Percentiles rank a stretch among this genome's conserved stretches.
Evolutionary conservation across 2,113 vertebrate genomes (phyloP).

Genomic region (Abramis brama): DNA sequence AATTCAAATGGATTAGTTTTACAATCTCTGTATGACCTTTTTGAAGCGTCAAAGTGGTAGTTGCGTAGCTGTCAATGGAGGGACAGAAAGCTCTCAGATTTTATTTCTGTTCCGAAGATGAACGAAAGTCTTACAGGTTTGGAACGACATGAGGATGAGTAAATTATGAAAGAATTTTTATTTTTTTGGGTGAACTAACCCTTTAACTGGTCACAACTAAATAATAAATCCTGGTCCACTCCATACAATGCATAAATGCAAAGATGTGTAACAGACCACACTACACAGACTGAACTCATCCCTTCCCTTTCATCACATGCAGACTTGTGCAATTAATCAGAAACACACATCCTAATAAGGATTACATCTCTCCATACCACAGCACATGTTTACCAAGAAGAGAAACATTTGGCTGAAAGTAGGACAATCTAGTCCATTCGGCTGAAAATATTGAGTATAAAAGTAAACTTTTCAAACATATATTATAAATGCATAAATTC

Average conservation of each 20-base stretch:
- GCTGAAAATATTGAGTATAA: background rate
- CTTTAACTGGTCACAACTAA: background rate
- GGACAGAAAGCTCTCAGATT: too few species aligned
- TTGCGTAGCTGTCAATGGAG: too few species aligned
- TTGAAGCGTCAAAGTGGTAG: too few species aligned
- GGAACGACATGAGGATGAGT: background rate
- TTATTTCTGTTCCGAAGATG: too few species aligned
- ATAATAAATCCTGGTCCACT: background rate
- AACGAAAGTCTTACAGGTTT: background rate
- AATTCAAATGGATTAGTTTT: too few species aligned
- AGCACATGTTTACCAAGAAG: background rate
- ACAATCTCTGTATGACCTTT: too few species aligned
- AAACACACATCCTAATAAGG: slow-evolving; percentile 11
- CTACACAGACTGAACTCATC: background rate
- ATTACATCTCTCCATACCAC: background rate
- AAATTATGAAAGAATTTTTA: background rate
- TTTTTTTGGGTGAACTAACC: too few species aligned
- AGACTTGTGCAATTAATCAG: background rate
- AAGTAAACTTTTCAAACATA: background rate
- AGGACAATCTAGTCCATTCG: background rate
- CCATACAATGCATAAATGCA: background rate
- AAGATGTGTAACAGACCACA: background rate
- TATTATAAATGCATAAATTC: too few species aligned
- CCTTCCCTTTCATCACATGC: slow-evolving; percentile 13
- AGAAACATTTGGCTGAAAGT: background rate